Base-by-base conservation (phyloP, 1,140 invertebrate genomes). In the Trichomalopsis sarcophagae region DNA sequence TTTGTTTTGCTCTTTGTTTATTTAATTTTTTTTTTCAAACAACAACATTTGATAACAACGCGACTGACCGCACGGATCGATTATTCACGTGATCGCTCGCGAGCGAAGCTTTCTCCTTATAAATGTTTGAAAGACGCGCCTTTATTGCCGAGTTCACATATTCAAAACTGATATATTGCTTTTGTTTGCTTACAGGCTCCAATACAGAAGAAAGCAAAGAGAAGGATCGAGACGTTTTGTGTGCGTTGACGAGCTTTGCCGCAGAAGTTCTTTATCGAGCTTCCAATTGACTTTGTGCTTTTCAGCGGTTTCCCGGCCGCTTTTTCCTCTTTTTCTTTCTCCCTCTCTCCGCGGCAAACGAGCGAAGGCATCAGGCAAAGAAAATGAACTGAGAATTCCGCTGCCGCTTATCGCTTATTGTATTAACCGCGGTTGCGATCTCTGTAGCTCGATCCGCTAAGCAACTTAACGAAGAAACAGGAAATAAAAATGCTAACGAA, bases 11-110 rank as follows among this genome's bases (percentile, higher is more conserved):
- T 68, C 66, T 68, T 13, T 71, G 6, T 40, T 17, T 75, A 14
- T 4, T 75, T 44, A 62, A 5, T 55, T n/a, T 21, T 84, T 73
- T 55, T 73, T 21, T 55, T 62, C 7, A 74, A 84, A 78, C 40
- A 78, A 77, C 73, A 83, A 77, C 17, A 83, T 83, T 77, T 68
- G 77, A 83, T 62, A 75, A 76, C 73, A 77, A 14, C 33, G 74
- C 36, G 81, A 33, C 23, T 5, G 14, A 83, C 81, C 36, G 27
- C 81, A 68, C 77, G 50, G 9, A 75, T 83, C 30, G 74, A 76
- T 17, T 40, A 23, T 62, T 74, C 55, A 62, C 1, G 69, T 33
- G 27, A 68, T 76, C 10, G 11, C 30, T 47, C 23, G 62, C 23
- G 55, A 76, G 30, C 30, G 36, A 76, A 78, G 75, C 62, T 82